Evolutionary conservation across 1,140 invertebrate genomes (phyloP).

Genomic region (Lordiphosa clarofinis): DNA sequence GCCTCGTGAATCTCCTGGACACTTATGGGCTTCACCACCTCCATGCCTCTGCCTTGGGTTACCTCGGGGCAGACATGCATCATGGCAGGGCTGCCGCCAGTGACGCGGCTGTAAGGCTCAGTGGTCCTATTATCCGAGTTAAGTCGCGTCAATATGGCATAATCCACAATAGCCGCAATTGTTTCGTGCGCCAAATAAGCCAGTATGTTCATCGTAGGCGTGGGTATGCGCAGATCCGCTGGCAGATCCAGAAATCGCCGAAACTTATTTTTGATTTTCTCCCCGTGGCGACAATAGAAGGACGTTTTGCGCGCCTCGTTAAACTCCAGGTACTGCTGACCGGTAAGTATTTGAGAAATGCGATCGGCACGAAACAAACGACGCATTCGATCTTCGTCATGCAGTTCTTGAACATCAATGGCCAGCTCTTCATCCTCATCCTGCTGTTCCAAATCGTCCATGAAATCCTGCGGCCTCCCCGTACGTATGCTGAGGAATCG

Average conservation of each 20-base stretch:
- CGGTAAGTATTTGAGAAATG: slow-evolving; percentile 74
- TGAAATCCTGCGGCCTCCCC: slow-evolving; percentile 59
- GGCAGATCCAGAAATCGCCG: slow-evolving; percentile 67
- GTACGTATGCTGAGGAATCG: slow-evolving; percentile 67
- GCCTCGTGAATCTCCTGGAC: slow-evolving; percentile 78
- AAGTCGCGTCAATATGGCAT: slow-evolving; percentile 69
- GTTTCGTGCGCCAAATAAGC: slow-evolving; percentile 78
- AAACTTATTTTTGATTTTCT: slow-evolving; percentile 78
- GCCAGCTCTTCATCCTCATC: slow-evolving; percentile 73
- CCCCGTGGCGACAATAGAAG: slow-evolving; percentile 74
- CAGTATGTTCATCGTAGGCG: slow-evolving; percentile 72
- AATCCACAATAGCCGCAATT: slow-evolving; percentile 76
- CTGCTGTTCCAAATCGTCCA: slow-evolving; percentile 68
- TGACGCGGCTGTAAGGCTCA: slow-evolving; percentile 74
- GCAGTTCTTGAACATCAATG: slow-evolving; percentile 67
- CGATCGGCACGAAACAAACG: slow-evolving; percentile 75
- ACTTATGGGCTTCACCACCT: slow-evolving; percentile 75
- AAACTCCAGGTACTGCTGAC: slow-evolving; percentile 73
- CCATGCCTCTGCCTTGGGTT: slow-evolving; percentile 74
- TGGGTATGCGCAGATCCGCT: slow-evolving; percentile 66
- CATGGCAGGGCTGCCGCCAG: slow-evolving; percentile 72
- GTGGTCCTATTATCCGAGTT: slow-evolving; percentile 69
- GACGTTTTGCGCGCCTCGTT: slow-evolving; percentile 76
- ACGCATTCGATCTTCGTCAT: slow-evolving; percentile 76
- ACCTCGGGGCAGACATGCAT: slow-evolving; percentile 78